Conservation (phyloP, 1,140 invertebrate genomes). For the Phymastichus coffea region DNA sequence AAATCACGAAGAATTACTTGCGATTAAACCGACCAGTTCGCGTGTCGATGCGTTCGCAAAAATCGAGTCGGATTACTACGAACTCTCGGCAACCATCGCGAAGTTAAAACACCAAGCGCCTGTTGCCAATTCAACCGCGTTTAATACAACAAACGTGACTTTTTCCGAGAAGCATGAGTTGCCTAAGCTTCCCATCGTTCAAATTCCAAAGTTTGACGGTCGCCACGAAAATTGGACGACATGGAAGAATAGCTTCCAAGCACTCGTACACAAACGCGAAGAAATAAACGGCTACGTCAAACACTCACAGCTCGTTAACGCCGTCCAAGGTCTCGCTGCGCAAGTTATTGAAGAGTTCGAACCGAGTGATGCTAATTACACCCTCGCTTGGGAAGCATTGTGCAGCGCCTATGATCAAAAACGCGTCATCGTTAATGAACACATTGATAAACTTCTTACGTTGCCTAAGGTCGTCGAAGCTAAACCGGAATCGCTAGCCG, state of each 20-base stretch:
- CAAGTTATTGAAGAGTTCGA: not conserved
- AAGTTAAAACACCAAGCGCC: no score
- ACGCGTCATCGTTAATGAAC: not conserved
- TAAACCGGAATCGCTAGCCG: not conserved
- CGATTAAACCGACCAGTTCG: not conserved
- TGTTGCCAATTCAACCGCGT: no score
- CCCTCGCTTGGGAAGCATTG: not conserved
- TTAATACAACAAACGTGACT: no score
- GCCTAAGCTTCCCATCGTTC: not conserved
- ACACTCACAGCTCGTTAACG: not conserved
- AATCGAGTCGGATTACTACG: no score
- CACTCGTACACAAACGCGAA: no score
- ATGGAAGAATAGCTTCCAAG: no score
- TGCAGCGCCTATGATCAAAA: not conserved
- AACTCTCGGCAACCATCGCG: no score
- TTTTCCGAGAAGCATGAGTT: no score
- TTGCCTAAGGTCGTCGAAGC: not conserved
- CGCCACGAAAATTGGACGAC: not conserved
- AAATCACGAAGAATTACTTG: not conserved
- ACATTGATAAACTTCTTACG: not conserved
- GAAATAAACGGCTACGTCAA: not conserved
- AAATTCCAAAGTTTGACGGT: not conserved
- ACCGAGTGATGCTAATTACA: not conserved
- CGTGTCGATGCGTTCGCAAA: no score
- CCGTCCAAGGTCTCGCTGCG: not conserved